Base-by-base conservation (phyloP, 2,797 vertebrate genomes). In the Amblyraja radiata region DNA sequence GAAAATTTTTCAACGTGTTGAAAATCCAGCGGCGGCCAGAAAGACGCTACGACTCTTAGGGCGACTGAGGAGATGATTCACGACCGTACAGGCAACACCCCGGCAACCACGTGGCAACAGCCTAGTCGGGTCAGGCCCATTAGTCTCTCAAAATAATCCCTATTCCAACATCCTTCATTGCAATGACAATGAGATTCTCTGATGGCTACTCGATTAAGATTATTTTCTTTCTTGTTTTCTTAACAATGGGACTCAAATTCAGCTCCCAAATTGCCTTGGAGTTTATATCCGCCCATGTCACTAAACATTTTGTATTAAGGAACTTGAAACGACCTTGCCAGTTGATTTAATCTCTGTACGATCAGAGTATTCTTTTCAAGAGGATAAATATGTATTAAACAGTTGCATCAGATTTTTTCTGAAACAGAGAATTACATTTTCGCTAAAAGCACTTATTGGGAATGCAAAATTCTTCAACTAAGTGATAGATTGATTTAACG, bases 301-400 rank as follows among this genome's bases (percentile, higher is more conserved):
- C n/a, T 88, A 68, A 88, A 68, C 32, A 36, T 88, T 88, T 46
- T 73, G 21, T 68, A 88, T 21, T 65, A 88, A 88, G 16, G 32
- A 32, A 32, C 83, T 65, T 32, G 58, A 63, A 63, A 6, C 65
- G 61, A 88, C n/a, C 84, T 88, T 88, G 84, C 21, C 84, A 65
- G 63, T 68, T 88, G 18, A 88, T 68, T 68, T 88, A 88, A 92
- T 76, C 54, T 65, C 68, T 54, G 2, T 8, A 54, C 16, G 25
- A 28, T 10, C 39, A 10, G 39, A 54, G 36, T 23, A 76, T 46
- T 46, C 46, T 92, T 39, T 28, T 74, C 14, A 58, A 14, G 10
- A 92, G 90, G 71, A 92, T 92, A 92, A 92, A 54, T 73, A 71
- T 92, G 8, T 76, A 92, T 92, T 76, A 58, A 76, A 92, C 71